Evolutionary conservation across 2,888 invertebrate genomes (phyloP), one percentile per base, ranked within the genome.

Genomic region (Pycnomerus fuliginosus): DNA sequence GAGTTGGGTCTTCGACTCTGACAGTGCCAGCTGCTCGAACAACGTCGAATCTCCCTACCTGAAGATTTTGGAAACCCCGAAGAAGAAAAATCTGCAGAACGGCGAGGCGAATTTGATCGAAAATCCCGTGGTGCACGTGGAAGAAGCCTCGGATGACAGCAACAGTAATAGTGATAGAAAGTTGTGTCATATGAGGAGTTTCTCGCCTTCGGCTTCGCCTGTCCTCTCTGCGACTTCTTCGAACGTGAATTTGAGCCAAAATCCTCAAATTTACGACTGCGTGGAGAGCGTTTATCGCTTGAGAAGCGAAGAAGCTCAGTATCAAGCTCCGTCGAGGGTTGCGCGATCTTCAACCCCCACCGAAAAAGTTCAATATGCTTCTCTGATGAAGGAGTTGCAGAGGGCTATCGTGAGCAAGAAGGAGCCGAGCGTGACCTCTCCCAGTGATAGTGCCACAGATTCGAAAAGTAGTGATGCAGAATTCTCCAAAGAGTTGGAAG

Each of bases 1-100:
- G 58, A 75, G 75, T 48, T 76, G 76, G 76, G 76, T 76, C 29
- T 76, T 75, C 61, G 75, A 76, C 37, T 60, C 73, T 11, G 68
- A 62, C 43, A 59, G 60, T 15, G 54, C 56, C 31, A 63, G 67
- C 20, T 68, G 67, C 49, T 59, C 65, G 16, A 68, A 67, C 49
- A 60, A 66, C 16, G 48, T 58, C 11, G 56, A 58, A 32, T 58
- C 66, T 11, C 61, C 68, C 29, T 69, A 67, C 44, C 52, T 69
- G 43, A 67, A 68, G 51, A 56, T 68, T 13, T 44, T 66, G 2
- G 61, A 68, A 49, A 61, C 67, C 24, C 58, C 65, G 12, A 60
- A 59, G 38, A 28, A 45, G 42, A 20, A 48, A 45, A 31, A 44
- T 48, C 16, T 55, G 16, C 58, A 55, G 32, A 64, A 64, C 46